Conservation (phyloP, 2,113 vertebrate genomes). For the Probosciger aterrimus region DNA sequence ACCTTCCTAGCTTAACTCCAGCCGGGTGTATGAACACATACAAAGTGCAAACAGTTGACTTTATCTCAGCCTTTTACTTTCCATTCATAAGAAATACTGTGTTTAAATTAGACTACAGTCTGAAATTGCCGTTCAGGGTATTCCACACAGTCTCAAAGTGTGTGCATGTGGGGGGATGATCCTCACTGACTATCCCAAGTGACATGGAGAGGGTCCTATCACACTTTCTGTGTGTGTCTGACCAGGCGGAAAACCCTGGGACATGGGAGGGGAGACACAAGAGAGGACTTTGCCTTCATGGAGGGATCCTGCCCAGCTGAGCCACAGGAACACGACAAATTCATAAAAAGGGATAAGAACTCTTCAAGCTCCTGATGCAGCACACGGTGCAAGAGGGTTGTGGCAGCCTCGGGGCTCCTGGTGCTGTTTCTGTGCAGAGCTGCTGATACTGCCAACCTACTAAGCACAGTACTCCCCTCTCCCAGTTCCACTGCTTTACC, state of each 20-base stretch:
- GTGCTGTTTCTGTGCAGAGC: neutral
- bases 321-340: neutral
- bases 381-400: neutral
- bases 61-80: neutral
- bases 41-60: neutral
- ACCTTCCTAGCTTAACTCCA: neutral
- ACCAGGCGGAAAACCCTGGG: neutral
- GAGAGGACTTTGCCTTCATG: neutral
- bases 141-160: neutral
- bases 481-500: neutral
- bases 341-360: neutral
- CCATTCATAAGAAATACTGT: neutral
- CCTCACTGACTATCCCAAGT: neutral
- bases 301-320: neutral
- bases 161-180: neutral
- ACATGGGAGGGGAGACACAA: neutral
- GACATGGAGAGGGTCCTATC: neutral
- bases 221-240: neutral
- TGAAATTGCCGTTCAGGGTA: neutral
- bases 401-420: neutral
- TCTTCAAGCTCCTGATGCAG: neutral
- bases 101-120: neutral
- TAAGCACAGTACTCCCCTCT: neutral
- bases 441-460: neutral
- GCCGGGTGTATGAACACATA: no score